These are phyloP conservation scores for Scolopax bukidnonensis DNA, from an alignment of 2,797 vertebrate genomes.

Conservation along the genomic window DNA sequence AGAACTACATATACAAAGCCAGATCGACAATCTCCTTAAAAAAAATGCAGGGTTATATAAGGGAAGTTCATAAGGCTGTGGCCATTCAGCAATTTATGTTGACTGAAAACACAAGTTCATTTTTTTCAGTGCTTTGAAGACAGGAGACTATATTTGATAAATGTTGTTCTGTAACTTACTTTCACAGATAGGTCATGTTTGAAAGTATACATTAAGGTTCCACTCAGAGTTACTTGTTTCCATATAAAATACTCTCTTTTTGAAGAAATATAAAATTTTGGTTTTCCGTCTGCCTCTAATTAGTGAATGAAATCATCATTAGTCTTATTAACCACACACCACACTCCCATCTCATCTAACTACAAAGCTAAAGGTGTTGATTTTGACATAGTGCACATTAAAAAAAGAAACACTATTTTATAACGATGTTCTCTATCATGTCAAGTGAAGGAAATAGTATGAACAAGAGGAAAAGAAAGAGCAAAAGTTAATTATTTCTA, in stretches of 20 bases:
- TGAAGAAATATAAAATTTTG: background rate
- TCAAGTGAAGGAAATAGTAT: background rate
- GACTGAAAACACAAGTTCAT: background rate
- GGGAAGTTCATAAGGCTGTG: background rate
- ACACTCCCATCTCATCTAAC: background rate
- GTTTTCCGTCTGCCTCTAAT: background rate
- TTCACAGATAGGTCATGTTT: background rate
- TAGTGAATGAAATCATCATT: background rate
- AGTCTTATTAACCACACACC: background rate
- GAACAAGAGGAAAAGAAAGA: background rate
- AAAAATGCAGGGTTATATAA: background rate
- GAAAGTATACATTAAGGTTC: background rate
- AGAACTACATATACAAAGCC: background rate
- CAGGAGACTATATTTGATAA: background rate
- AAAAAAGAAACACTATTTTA: background rate
- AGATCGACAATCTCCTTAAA: background rate
- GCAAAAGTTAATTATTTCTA: background rate
- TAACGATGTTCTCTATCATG: background rate
- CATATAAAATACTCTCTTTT: background rate
- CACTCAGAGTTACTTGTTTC: background rate
- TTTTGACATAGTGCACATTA: background rate
- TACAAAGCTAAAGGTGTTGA: background rate
- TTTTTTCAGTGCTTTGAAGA: background rate
- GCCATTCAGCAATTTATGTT: background rate
- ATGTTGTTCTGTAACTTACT: background rate